Evolutionary conservation across 2,888 invertebrate species (phyloP).

Genomic region (Acronicta psi): DNA sequence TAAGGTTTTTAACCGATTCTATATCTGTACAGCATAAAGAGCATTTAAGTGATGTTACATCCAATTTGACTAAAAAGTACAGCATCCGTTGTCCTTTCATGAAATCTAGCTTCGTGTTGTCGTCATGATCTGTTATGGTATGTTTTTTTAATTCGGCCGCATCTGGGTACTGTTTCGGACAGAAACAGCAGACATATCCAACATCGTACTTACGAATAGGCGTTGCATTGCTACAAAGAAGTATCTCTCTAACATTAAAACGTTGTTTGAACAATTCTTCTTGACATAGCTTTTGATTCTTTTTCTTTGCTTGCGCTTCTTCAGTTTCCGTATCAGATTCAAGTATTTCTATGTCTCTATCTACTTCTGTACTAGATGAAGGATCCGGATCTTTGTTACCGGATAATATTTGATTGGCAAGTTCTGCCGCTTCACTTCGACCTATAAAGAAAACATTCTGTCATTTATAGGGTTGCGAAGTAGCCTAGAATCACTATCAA

Average conservation of each 20-base stretch:
- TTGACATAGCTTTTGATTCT: constrained; percentile 20
- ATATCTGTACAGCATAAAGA: constrained; percentile 34
- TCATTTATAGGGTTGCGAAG: constrained; percentile 21
- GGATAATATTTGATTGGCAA: constrained; percentile 30
- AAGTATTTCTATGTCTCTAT: constrained; percentile 7
- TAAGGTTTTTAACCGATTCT: constrained; percentile 26
- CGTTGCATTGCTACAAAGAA: constrained; percentile 72
- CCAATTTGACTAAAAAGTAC: constrained; percentile 67
- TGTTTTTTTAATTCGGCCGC: constrained; percentile 70
- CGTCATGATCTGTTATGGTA: constrained; percentile 61
- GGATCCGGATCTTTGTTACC: constrained; percentile 12
- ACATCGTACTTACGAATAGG: constrained; percentile 67
- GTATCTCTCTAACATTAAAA: constrained; percentile 64
- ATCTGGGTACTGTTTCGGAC: constrained; percentile 58
- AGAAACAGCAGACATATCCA: constrained; percentile 72
- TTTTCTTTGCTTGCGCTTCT: constrained; percentile 11
- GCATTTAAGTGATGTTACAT: constrained; percentile 64
- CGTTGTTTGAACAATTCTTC: constrained; percentile 44
- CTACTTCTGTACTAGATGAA: background rate
- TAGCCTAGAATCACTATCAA: too few relatives aligned
- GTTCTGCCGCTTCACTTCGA: constrained; percentile 41
- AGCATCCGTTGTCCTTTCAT: constrained; percentile 56
- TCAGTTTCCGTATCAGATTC: constrained; percentile 2
- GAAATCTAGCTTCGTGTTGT: constrained; percentile 55
- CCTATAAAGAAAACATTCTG: constrained; percentile 41